Conservation (phyloP, 2,113 vertebrate genomes). For the Collichthys lucidus region DNA sequence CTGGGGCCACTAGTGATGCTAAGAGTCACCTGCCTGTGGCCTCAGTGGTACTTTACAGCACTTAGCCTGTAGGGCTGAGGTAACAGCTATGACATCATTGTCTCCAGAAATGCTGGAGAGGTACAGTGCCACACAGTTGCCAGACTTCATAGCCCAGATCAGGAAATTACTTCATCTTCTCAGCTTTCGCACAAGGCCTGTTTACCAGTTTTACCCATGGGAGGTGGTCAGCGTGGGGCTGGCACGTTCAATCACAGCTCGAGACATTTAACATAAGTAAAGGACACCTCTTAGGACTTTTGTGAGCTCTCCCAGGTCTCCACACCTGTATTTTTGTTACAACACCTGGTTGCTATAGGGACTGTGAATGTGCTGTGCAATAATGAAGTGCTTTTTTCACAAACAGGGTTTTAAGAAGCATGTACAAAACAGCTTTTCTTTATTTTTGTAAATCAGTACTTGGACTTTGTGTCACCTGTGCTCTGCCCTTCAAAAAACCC, state of each 20-base stretch:
- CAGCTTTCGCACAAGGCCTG: constrained; percentile 62
- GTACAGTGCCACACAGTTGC: constrained; percentile 74
- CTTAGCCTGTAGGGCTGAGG: constrained; percentile 68
- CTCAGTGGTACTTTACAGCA: constrained; percentile 74
- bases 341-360: constrained; percentile 64
- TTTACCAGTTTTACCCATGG: constrained; percentile 70
- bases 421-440: not conserved
- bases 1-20: constrained; percentile 70
- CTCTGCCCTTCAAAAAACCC: not conserved
- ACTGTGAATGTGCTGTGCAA: constrained; percentile 44
- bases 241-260: constrained; percentile 56
- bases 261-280: constrained; percentile 46
- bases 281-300: constrained; percentile 40
- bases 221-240: constrained; percentile 58
- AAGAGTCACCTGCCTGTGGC: constrained; percentile 77
- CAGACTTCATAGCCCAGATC: constrained; percentile 74
- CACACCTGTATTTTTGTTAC: constrained; percentile 81
- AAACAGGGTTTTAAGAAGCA: not conserved
- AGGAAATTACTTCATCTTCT: constrained; percentile 80
- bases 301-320: constrained; percentile 47
- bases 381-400: constrained; percentile 7
- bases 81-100: constrained; percentile 82
- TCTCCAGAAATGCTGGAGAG: constrained; percentile 74
- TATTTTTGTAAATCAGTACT: not conserved
- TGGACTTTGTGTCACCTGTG: not conserved